phyloP scores from a whole-genome alignment of 2,113 vertebrate genomes.

The Suncus etruscus region DNA sequence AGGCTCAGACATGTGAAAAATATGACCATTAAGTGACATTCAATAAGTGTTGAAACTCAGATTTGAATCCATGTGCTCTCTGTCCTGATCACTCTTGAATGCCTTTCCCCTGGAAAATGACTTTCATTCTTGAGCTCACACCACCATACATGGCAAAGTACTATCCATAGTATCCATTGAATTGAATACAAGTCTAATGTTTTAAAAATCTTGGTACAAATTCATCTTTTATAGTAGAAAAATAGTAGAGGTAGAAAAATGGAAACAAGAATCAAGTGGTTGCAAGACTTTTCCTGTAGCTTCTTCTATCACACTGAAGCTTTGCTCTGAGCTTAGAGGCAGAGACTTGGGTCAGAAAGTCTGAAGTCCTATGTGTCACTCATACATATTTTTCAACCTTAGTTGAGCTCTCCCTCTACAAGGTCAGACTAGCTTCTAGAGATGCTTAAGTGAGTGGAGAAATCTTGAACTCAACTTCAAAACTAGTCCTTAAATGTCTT shows the following conservation, averaged over 20 bases:
- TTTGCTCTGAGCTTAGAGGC: background rate
- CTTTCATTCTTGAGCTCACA: conserved; percentile 17
- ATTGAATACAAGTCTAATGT: conserved; percentile 4
- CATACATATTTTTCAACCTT: conserved; percentile 30
- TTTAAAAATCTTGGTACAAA: conserved; percentile 21
- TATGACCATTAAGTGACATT: background rate
- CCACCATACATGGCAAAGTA: background rate
- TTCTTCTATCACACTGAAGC: background rate
- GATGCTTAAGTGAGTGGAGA: conserved; percentile 22
- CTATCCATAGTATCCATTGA: background rate
- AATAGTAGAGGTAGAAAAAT: conserved; percentile 2
- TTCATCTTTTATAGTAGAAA: conserved; percentile 13
- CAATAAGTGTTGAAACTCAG: background rate
- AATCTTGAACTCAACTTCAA: conserved; percentile 71
- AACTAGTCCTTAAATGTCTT: conserved; percentile 66
- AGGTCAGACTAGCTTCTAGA: conserved; percentile 22
- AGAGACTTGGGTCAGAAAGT: conserved; percentile 5
- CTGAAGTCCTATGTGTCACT: background rate
- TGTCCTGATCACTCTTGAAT: background rate
- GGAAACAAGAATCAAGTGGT: background rate
- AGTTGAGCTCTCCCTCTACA: conserved; percentile 12
- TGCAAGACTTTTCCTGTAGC: conserved; percentile 33
- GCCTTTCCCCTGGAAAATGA: background rate
- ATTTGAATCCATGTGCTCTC: background rate
- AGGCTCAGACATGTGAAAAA: background rate